phyloP scores from a whole-genome alignment of 1,140 invertebrate genomes.

The Dreissena polymorpha region DNA sequence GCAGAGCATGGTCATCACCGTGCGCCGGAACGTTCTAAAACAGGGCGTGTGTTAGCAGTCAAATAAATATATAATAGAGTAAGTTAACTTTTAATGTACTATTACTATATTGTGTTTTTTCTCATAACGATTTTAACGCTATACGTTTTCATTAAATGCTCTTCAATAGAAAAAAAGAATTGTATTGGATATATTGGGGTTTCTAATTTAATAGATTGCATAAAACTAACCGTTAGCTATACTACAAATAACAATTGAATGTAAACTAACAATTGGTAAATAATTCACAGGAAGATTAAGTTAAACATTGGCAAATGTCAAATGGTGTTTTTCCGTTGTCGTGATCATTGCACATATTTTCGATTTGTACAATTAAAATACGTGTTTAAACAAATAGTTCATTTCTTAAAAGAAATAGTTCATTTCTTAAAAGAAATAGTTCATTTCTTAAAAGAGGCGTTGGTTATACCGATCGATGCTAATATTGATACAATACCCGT shows the following conservation, averaged over 20 bases:
- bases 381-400: not conserved
- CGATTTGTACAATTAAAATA: not conserved
- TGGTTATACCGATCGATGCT: too few species aligned
- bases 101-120: not conserved
- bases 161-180: not conserved
- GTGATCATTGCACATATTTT: not conserved
- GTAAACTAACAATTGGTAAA: too few species aligned
- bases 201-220: too few species aligned
- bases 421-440: not conserved
- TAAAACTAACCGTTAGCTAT: too few species aligned
- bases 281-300: too few species aligned
- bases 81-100: not conserved
- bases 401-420: not conserved
- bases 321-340: not conserved
- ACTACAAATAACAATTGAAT: too few species aligned
- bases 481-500: not conserved
- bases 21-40: constrained; percentile 4
- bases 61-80: not conserved
- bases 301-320: too few species aligned
- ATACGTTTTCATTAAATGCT: not conserved
- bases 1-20: not conserved
- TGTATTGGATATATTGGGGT: too few species aligned
- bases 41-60: not conserved
- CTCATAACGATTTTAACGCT: not conserved
- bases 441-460: not conserved